Percentiles rank a stretch among this genome's conserved stretches.
Conservation (phyloP, 2,797 vertebrate genomes). For the Takifugu ocellatus region DNA sequence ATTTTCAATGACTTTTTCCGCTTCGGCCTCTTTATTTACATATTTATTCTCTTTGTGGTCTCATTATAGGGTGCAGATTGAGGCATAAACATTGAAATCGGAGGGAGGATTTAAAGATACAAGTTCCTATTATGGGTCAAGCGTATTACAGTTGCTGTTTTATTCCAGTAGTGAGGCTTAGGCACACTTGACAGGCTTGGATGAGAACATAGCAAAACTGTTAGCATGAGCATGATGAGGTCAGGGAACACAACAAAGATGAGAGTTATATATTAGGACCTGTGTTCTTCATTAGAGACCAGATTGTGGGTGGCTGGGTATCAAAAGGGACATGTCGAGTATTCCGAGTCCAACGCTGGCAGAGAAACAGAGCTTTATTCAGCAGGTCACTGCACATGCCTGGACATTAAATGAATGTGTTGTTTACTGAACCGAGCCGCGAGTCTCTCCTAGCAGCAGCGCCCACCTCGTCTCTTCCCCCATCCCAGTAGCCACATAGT, state of each 20-base stretch:
- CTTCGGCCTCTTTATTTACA: conserved; percentile 23
- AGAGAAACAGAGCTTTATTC: neutral
- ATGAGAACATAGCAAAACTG: neutral
- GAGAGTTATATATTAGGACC: neutral
- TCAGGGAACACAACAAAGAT: neutral
- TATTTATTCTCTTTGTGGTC: conserved; percentile 8
- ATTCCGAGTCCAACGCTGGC: neutral
- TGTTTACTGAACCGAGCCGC: conserved; percentile 1
- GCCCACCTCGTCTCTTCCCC: neutral
- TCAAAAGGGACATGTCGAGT: neutral
- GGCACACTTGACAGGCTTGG: too few relatives aligned
- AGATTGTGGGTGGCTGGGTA: neutral
- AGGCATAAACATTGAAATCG: conserved; percentile 5
- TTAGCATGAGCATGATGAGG: too few relatives aligned
- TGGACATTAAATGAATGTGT: neutral
- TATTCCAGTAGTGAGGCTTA: neutral
- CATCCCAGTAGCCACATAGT: neutral
- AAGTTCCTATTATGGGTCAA: conserved; percentile 1
- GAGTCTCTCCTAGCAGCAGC: neutral
- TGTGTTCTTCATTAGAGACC: neutral
- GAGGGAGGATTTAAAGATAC: conserved; percentile 15
- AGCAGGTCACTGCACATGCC: neutral
- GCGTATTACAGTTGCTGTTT: neutral
- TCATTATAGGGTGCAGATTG: conserved; percentile 7
- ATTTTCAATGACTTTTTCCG: conserved; percentile 31